These are phyloP conservation scores for Tachycineta bicolor DNA, from an alignment of 2,113 vertebrate genomes.

Conservation along the genomic window DNA sequence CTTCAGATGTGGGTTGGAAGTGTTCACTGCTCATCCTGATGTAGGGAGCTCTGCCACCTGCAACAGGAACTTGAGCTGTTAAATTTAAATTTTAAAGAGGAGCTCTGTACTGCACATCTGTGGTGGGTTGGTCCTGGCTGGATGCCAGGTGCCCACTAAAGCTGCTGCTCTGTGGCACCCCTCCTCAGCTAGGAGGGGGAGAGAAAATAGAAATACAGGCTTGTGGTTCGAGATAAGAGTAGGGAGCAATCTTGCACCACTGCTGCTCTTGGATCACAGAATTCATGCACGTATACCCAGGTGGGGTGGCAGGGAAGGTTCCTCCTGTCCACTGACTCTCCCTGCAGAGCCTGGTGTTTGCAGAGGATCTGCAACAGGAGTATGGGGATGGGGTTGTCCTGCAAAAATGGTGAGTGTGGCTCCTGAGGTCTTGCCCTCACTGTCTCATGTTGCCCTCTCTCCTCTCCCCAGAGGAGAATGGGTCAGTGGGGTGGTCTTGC, in stretches of 20 bases:
- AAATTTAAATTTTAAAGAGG: neutral
- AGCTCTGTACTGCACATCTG: neutral
- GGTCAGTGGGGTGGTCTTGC: rapidly evolving
- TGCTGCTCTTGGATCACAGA: neutral
- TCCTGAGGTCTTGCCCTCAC: neutral
- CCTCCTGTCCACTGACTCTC: neutral
- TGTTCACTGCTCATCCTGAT: neutral
- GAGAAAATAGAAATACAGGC: neutral
- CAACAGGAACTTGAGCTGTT: neutral
- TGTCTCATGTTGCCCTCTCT: rapidly evolving
- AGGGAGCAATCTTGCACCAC: neutral
- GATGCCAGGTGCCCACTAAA: neutral
- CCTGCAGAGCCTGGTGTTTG: neutral
- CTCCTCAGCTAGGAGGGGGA: neutral
- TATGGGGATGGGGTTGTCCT: neutral
- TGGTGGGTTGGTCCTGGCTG: neutral
- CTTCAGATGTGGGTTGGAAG: neutral
- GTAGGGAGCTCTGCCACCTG: neutral
- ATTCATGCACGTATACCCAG: rapidly evolving
- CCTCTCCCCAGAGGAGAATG: no score
- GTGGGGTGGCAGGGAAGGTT: neutral
- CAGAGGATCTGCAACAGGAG: neutral
- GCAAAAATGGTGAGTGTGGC: neutral
- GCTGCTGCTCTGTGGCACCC: neutral
- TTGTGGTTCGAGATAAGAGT: neutral